A percentile compares a stretch with the other conserved stretches of the same genome.
These are phyloP conservation scores for Dipodomys ordii DNA, from an alignment of 2,113 vertebrate genomes.

Conservation along the genomic window DNA sequence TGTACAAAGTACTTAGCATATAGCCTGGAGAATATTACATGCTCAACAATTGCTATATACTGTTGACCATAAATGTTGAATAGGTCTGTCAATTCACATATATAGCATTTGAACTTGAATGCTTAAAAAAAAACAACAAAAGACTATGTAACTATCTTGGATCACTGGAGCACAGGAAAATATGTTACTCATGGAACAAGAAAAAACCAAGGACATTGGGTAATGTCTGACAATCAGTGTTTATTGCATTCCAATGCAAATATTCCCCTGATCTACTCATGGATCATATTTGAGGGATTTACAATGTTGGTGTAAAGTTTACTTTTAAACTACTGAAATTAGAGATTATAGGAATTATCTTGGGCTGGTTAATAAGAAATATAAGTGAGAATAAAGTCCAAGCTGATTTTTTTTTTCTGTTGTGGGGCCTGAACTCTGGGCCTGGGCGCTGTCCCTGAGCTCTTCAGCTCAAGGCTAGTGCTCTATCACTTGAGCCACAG, in stretches of 20 bases:
- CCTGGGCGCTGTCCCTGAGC: too few relatives aligned
- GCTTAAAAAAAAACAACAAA: not conserved
- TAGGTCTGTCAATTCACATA: not conserved
- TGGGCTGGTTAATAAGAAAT: not conserved
- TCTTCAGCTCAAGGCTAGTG: too few relatives aligned
- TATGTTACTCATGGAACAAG: not conserved
- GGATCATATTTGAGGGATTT: not conserved
- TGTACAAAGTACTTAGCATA: not conserved
- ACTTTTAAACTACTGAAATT: slow-evolving; percentile 21
- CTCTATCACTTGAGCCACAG: too few relatives aligned
- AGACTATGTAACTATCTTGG: not conserved
- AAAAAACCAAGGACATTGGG: not conserved
- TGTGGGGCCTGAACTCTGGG: too few relatives aligned
- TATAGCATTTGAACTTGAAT: not conserved
- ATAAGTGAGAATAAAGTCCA: not conserved
- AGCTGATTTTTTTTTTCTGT: not conserved
- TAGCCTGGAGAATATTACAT: not conserved
- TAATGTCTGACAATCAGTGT: not conserved
- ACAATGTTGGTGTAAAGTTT: not conserved
- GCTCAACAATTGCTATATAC: not conserved
- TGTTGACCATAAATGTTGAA: not conserved
- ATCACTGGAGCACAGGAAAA: not conserved
- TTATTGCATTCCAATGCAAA: not conserved
- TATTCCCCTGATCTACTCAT: not conserved
- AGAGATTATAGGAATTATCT: not conserved